phyloP scores from a whole-genome alignment of 1,140 invertebrate species.

The Drosophila oshimai region DNA sequence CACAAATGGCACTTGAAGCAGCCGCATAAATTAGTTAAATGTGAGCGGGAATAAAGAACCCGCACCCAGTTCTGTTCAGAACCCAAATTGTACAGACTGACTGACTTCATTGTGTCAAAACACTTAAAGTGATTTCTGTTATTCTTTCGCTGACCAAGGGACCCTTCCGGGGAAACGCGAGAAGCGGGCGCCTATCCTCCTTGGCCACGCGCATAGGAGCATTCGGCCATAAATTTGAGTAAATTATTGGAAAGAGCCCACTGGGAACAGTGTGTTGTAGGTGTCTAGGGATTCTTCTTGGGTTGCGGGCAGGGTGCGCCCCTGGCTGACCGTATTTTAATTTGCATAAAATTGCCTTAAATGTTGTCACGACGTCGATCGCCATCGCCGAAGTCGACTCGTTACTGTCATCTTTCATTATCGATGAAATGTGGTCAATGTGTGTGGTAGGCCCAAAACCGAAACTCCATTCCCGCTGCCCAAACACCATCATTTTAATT shows the following conservation, averaged over 20 bases:
- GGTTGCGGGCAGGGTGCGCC: conserved; percentile 45
- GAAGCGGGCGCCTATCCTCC: conserved; percentile 32
- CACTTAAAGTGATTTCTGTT: conserved; percentile 67
- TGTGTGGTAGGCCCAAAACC: conserved; percentile 49
- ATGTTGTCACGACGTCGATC: conserved; percentile 70
- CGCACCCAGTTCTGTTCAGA: conserved; percentile 33
- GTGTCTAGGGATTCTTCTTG: conserved; percentile 39
- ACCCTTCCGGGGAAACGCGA: conserved; percentile 44
- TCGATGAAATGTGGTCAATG: conserved; percentile 74
- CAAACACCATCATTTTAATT: conserved; percentile 58
- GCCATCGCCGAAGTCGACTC: conserved; percentile 55
- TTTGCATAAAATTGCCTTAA: conserved; percentile 81
- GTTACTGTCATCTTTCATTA: conserved; percentile 82
- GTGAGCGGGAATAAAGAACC: conserved; percentile 41
- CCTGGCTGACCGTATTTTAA: conserved; percentile 67
- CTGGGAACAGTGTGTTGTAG: conserved; percentile 45
- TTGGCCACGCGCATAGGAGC: conserved; percentile 41
- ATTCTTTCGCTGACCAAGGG: conserved; percentile 1
- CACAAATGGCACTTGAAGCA: conserved; percentile 73
- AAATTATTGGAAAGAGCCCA: conserved; percentile 62
- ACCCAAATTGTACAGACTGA: conserved; percentile 14
- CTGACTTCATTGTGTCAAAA: conserved; percentile 75
- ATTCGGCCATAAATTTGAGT: conserved; percentile 63
- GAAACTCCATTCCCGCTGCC: background rate
- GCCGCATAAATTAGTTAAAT: conserved; percentile 73